Base-by-base conservation (phyloP, 1,140 invertebrate species). In the Tribolium castaneum region DNA sequence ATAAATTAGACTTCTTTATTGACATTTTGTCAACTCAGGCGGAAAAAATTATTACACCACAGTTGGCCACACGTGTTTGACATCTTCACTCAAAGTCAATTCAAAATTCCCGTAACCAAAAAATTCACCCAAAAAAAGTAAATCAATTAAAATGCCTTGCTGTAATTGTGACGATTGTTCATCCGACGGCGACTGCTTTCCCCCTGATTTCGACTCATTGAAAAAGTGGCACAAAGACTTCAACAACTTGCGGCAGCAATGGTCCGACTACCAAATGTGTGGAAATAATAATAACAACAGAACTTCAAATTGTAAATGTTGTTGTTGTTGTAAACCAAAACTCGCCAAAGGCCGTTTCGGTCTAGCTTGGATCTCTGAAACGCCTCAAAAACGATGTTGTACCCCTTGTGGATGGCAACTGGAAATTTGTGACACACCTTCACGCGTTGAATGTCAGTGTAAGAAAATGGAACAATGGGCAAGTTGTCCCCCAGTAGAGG, bases 371-470 rank as follows among this genome's bases (percentile, higher is more conserved):
- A 73, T 84, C 10, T 39, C 71, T 3, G 80, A 83, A 78, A 71
- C 77, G 7, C 80, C 80, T n/a, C 70, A 70, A 19, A 76, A 49
- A 39, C 56, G 62, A 35, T 77, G 62, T 39, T 70, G 49, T 3
- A 70, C 80, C 54, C 80, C 79, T 19, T 72, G 75, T 30, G 83
- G 80, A 2, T 82, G 83, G 81, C 80, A 83, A 45, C 79, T 80
- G 4, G 81, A 82, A 77, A 80, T 83, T 51, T 75, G 66, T 22
- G 81, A 82, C 45, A 82, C 83, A n/a, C 81, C 83, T 10, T 80
- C 82, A 2, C 66, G 70, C 25, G 78, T 83, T 2, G 78, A 81
- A 51, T 71, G 80, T 49, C 62, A 78, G 70, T 81, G 79, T 51
- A 76, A 80, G 70, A 78, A 80, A 35, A 81, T 83, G 78, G 74